phyloP scores from a whole-genome alignment of 2,113 vertebrate species.

The Phyllostomus discolor region DNA sequence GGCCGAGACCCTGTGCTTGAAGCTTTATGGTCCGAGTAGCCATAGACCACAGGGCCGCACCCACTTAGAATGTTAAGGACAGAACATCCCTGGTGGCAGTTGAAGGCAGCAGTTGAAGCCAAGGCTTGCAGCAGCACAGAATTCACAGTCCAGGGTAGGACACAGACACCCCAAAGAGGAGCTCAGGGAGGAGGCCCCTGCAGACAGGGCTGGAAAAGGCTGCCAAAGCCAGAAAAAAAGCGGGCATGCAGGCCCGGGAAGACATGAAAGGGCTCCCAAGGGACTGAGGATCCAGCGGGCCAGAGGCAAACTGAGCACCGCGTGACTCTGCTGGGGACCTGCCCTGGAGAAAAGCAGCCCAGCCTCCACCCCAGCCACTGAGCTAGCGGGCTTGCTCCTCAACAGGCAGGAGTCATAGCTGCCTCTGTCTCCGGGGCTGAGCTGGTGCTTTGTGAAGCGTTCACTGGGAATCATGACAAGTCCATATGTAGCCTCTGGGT shows the following conservation, averaged over 20 bases:
- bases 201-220: background rate
- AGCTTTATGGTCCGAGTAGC: fast-evolving
- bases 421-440: background rate
- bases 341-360: background rate
- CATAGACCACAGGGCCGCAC: background rate
- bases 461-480: background rate
- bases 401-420: fast-evolving
- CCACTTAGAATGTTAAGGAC: slow-evolving; percentile 46
- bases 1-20: background rate
- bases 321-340: background rate
- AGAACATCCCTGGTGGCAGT: slow-evolving; percentile 63
- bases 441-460: background rate
- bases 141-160: background rate
- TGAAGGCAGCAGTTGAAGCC: slow-evolving; percentile 35
- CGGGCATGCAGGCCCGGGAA: background rate
- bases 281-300: background rate
- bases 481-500: background rate
- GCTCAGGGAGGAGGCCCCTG: background rate
- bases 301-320: background rate
- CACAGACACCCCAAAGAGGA: background rate
- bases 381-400: background rate
- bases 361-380: background rate
- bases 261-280: background rate
- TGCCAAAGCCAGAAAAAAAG: background rate
- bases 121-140: background rate